A percentile compares a stretch with the other conserved stretches of the same genome.
Conservation (phyloP, 2,797 vertebrate species). For the Picus viridis region DNA sequence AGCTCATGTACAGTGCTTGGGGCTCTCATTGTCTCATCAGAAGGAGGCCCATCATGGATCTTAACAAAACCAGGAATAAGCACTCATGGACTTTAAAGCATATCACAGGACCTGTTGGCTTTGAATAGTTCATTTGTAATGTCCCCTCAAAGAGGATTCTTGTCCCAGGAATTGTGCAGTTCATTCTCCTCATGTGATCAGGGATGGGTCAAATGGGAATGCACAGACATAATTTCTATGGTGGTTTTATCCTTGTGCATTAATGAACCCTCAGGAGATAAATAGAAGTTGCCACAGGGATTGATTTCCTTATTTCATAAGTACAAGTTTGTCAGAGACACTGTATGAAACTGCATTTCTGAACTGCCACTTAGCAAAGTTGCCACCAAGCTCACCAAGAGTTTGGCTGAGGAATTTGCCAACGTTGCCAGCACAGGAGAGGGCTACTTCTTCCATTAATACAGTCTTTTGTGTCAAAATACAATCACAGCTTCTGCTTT, state of each 20-base stretch:
- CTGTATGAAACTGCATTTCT: not conserved
- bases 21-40: not conserved
- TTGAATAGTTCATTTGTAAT: not conserved
- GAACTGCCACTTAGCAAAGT: not conserved
- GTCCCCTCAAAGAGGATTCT: not conserved
- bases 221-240: not conserved
- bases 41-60: not conserved
- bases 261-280: not conserved
- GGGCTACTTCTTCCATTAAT: not conserved
- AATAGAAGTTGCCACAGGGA: not conserved
- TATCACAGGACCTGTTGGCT: not conserved
- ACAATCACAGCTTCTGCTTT: slow-evolving; percentile 5
- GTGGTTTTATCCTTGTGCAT: not conserved
- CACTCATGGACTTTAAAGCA: not conserved
- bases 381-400: rapidly evolving
- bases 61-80: not conserved
- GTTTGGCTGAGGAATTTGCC: not conserved
- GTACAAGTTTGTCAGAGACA: not conserved
- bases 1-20: not conserved
- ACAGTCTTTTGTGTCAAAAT: not conserved
- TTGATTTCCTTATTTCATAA: not conserved
- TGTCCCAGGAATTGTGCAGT: rapidly evolving
- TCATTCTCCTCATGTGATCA: not conserved
- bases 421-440: not conserved
- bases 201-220: not conserved